Percentiles rank a stretch among this genome's conserved stretches.
Conservation (phyloP, 2,113 vertebrate species). For the Thunnus thynnus region DNA sequence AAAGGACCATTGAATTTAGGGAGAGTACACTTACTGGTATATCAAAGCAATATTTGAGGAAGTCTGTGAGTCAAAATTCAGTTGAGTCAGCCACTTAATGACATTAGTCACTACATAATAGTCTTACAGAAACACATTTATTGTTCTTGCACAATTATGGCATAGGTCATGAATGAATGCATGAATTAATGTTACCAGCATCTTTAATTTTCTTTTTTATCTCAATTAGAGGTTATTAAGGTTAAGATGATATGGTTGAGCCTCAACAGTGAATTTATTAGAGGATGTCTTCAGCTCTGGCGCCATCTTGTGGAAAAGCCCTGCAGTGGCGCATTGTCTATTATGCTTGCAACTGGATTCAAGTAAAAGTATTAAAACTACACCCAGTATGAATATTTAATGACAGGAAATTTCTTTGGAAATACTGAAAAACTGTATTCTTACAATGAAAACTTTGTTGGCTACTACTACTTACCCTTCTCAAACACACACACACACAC, state of each 20-base stretch:
- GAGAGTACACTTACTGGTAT: background rate
- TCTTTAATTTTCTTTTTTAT: background rate
- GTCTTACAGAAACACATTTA: too few species aligned
- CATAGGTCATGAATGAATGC: too few species aligned
- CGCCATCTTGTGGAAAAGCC: conserved; percentile 37
- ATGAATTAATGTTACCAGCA: too few species aligned
- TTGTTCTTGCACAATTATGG: background rate
- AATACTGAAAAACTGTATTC: too few species aligned
- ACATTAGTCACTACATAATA: background rate
- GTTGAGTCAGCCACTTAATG: background rate
- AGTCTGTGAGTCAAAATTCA: background rate
- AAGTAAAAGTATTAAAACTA: too few species aligned
- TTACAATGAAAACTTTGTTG: background rate
- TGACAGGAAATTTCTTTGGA: too few species aligned
- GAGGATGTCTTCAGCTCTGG: conserved; percentile 3
- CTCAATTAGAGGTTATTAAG: background rate
- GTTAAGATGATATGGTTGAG: too few species aligned
- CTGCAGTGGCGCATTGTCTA: too few species aligned
- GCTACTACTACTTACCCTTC: background rate
- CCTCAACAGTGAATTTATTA: background rate
- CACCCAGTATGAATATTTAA: too few species aligned
- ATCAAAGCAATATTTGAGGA: background rate
- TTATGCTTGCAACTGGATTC: too few species aligned
- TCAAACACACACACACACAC: too few species aligned
- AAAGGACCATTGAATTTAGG: background rate